Evolutionary conservation across 2,797 vertebrate species (phyloP).

Genomic region (Bothrops alternatus): DNA sequence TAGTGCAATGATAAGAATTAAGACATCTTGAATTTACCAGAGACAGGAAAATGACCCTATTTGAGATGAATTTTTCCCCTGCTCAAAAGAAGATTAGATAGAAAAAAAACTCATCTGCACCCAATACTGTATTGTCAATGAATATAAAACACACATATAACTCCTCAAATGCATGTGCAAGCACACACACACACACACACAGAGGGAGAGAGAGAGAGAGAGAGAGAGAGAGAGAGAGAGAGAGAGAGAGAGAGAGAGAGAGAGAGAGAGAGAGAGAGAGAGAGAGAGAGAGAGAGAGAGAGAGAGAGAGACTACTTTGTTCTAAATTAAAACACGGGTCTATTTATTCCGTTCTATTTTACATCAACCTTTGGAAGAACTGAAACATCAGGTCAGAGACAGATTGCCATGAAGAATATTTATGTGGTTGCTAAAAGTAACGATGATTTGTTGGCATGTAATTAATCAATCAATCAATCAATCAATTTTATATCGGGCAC

Average conservation of each 20-base stretch:
- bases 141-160: neutral
- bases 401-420: neutral
- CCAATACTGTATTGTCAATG: neutral
- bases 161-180: neutral
- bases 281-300: neutral
- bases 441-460: neutral
- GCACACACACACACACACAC: no score
- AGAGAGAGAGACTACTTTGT: neutral
- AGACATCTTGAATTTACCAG: neutral
- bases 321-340: neutral
- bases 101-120: neutral
- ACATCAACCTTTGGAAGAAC: neutral
- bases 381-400: neutral
- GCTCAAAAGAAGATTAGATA: neutral
- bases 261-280: neutral
- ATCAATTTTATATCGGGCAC: neutral
- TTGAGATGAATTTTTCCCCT: neutral
- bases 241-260: no score
- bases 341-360: neutral
- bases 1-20: neutral
- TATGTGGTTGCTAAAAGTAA: neutral
- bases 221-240: no score
- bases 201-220: neutral
- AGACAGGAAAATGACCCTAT: neutral
- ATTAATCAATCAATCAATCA: neutral